These are phyloP conservation scores for Penaeus chinensis DNA, from an alignment of 1,140 invertebrate species.

Conservation along the genomic window DNA sequence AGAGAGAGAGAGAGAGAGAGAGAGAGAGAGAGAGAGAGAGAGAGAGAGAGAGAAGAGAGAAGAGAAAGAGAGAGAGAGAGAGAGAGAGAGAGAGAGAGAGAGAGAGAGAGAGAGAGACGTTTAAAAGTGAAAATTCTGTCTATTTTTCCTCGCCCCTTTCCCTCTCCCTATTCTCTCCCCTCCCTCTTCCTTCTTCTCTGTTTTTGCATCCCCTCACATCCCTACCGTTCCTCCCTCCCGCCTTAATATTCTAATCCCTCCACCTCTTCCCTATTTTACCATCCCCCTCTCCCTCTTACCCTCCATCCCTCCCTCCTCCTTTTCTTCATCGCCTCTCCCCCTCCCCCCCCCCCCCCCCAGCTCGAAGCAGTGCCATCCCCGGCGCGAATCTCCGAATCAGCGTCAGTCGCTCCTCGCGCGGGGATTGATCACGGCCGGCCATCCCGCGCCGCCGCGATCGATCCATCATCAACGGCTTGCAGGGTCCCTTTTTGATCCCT, in stretches of 20 bases:
- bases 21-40: no score
- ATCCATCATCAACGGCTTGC: no score
- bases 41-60: no score
- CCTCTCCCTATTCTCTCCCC: neutral
- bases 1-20: no score
- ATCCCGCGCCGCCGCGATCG: no score
- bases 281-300: neutral
- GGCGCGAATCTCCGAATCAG: conserved; percentile 1
- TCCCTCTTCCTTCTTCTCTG: neutral
- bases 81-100: no score
- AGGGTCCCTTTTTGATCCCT: no score
- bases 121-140: no score
- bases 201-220: no score
- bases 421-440: neutral
- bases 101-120: no score
- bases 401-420: neutral
- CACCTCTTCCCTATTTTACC: neutral
- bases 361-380: neutral
- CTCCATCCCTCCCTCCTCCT: neutral
- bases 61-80: no score
- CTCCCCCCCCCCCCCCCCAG: neutral
- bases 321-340: neutral
- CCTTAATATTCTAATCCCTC: neutral
- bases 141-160: no score
- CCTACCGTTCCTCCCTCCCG: neutral